These are phyloP conservation scores for Drosophila novamexicana DNA, from an alignment of 1,140 invertebrate genomes.

Conservation along the genomic window DNA sequence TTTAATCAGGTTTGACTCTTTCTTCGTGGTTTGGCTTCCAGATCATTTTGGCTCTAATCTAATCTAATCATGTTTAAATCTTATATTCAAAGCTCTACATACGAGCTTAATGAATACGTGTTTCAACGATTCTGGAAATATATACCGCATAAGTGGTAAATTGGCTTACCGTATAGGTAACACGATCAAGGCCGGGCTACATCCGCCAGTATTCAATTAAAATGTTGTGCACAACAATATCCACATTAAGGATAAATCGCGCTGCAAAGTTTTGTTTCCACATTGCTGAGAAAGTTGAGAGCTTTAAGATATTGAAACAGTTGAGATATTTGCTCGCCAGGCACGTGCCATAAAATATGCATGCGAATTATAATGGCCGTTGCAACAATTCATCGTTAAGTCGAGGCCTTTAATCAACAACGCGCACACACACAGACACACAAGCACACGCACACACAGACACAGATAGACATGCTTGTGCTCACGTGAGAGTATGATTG, in stretches of 20 bases:
- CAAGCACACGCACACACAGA: background rate
- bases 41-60: too few species aligned
- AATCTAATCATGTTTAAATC: too few species aligned
- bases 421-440: conserved; percentile 16
- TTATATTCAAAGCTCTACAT: too few species aligned
- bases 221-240: too few species aligned
- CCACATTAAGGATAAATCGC: background rate
- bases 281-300: background rate
- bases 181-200: too few species aligned
- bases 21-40: too few species aligned
- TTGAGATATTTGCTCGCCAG: conserved; percentile 25
- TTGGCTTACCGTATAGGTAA: too few species aligned
- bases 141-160: too few species aligned
- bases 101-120: too few species aligned
- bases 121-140: too few species aligned
- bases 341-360: conserved; percentile 51
- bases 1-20: too few species aligned
- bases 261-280: background rate
- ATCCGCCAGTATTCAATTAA: too few species aligned
- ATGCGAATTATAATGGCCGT: conserved; percentile 45
- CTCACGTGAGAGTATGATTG: conserved; percentile 9
- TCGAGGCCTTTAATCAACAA: conserved; percentile 44
- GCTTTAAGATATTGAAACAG: conserved; percentile 25
- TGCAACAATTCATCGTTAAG: conserved; percentile 55
- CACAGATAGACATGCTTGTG: conserved; percentile 3